Base-by-base conservation (phyloP, 2,113 vertebrate species). In the Ophthalmolycus amberensis region DNA sequence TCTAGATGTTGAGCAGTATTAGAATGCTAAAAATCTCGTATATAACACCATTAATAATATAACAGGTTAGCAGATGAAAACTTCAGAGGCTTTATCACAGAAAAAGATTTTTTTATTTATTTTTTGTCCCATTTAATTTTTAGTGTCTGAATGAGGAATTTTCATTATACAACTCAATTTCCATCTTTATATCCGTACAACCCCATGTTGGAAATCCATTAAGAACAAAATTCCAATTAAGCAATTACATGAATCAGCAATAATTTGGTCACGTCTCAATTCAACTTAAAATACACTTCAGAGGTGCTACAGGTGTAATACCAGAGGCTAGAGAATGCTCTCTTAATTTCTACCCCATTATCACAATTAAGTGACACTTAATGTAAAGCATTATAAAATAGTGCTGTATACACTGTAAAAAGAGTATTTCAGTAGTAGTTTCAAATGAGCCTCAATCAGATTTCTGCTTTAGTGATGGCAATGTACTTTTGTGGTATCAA, bases 381-480 rank as follows among this genome's bases (percentile, higher is more conserved):
- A 27, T 68, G 29, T 32, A 38, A 66, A 59, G 29, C 62, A 66
- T 27, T 58, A 27, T 46, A 38, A 25, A 81, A 67, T 27, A 42
- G 37, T 15, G 11, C 27, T 75, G 32, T n/a, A 40, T 25, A 7
- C 10, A 46, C 44, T 46, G 44, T 52, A 22, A 52, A 20, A 50
- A 52, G 50, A 52, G 50, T 52, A 22, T 52, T 52, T 52, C 50
- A 52, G 50, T 52, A 52, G 50, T 9, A 52, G 50, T 52, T 52
- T 52, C 8, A 9, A 52, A 52, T 0, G 50, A 52, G 50, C 22
- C 50, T 52, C 6, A 52, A 52, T 60, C 27, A 60, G 58, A 60
- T 60, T 32, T 58, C 56, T 58, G 56, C 56, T 58, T 58, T 58
- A 58, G 56, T 58, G 56, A 14, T 14, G n/a, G 25, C 25, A 58